These are phyloP conservation scores for Caracal caracal DNA, from an alignment of 2,113 vertebrate genomes.

Conservation along the genomic window DNA sequence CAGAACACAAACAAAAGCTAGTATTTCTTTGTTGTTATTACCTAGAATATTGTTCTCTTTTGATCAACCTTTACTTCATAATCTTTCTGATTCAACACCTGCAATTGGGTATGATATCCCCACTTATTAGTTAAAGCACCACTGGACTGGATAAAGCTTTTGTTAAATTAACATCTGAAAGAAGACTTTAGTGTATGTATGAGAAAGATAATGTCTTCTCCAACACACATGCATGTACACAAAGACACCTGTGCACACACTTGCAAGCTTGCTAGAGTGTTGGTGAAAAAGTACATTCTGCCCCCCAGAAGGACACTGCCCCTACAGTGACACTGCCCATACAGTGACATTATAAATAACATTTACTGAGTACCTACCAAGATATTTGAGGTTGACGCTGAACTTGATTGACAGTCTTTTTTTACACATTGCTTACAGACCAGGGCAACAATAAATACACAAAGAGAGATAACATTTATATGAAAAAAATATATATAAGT, in stretches of 20 bases:
- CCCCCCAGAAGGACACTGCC: not conserved
- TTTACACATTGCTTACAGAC: not conserved
- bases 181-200: not conserved
- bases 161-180: not conserved
- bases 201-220: not conserved
- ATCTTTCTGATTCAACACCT: constrained; percentile 32
- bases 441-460: not conserved
- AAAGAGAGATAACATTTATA: not conserved
- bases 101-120: not conserved
- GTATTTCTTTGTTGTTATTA: not conserved
- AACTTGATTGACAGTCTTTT: not conserved
- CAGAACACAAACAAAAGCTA: not conserved
- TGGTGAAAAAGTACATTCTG: not conserved
- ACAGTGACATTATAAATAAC: not conserved
- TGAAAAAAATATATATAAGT: not conserved
- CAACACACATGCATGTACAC: not conserved
- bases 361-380: not conserved
- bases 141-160: constrained; percentile 17
- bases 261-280: not conserved
- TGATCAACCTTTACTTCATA: not conserved
- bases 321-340: not conserved
- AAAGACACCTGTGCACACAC: not conserved
- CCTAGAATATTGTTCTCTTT: constrained; percentile 13
- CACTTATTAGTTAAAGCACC: not conserved
- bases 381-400: not conserved